phyloP scores from a whole-genome alignment of 1,140 invertebrate species.

The Aphis gossypii region DNA sequence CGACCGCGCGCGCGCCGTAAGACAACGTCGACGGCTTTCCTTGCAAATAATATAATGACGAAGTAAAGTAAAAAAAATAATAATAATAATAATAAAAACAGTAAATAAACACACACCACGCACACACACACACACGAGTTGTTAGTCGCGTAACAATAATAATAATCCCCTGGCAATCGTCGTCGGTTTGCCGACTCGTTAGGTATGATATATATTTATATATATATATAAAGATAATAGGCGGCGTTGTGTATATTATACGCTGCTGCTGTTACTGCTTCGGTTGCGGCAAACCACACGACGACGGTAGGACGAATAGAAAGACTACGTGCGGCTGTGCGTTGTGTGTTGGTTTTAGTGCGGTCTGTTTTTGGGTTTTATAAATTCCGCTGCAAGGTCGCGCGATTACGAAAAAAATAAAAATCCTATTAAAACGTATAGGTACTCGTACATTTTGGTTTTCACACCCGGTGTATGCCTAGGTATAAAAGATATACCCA shows the following conservation, averaged over 20 bases:
- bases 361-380: conserved; percentile 43
- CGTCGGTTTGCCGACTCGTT: conserved; percentile 46
- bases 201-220: neutral
- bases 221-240: neutral
- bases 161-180: conserved; percentile 20
- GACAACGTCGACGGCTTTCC: neutral
- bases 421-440: conserved; percentile 2
- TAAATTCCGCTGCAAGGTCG: conserved; percentile 11
- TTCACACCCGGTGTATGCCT: conserved; percentile 3
- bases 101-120: neutral
- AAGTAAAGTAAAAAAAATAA: neutral
- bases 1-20: neutral
- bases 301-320: neutral
- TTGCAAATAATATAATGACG: conserved; percentile 24
- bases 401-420: neutral
- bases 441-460: neutral
- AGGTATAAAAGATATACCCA: too few species aligned
- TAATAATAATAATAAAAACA: neutral
- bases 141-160: conserved; percentile 20
- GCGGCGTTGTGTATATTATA: neutral
- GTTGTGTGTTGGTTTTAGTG: conserved; percentile 27
- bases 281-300: conserved; percentile 26
- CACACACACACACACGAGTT: neutral
- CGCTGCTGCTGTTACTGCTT: neutral
- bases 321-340: conserved; percentile 8